Conservation (phyloP, 1,140 invertebrate species). For the Ostrea denselamellosa region DNA sequence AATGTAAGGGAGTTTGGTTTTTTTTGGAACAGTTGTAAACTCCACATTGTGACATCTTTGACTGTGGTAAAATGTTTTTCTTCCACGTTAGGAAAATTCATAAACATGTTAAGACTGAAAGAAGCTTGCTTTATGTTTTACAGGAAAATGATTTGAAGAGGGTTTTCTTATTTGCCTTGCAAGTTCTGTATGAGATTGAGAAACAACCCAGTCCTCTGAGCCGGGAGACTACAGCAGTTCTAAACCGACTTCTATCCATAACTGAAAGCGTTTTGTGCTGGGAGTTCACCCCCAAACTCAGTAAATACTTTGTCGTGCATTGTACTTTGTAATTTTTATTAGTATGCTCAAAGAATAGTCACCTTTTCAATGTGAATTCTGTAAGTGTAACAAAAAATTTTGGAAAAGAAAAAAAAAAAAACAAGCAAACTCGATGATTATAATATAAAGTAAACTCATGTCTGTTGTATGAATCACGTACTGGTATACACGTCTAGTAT, state of each 20-base stretch:
- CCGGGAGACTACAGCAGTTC: constrained; percentile 79
- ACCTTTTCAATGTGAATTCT: too few relatives aligned
- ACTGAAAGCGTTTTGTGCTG: constrained; percentile 87
- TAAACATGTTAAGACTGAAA: not conserved
- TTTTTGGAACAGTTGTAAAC: not conserved
- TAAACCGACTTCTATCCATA: constrained; percentile 85
- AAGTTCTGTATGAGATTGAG: constrained; percentile 82
- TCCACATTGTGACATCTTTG: not conserved
- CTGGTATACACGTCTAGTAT: too few relatives aligned
- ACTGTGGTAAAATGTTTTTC: too few relatives aligned
- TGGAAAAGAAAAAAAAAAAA: too few relatives aligned
- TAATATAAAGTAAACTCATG: too few relatives aligned
- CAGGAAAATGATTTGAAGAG: constrained; percentile 86
- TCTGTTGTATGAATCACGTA: too few relatives aligned
- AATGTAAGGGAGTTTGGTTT: not conserved
- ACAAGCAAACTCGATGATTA: too few relatives aligned
- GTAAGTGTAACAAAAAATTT: too few relatives aligned
- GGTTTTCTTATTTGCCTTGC: constrained; percentile 87
- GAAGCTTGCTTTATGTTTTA: constrained; percentile 52
- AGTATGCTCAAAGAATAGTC: too few relatives aligned
- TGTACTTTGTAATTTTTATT: not conserved
- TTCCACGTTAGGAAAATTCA: not conserved
- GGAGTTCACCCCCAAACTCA: constrained; percentile 84
- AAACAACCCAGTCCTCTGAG: constrained; percentile 81
- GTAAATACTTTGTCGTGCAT: not conserved